Evolutionary conservation across 2,113 vertebrate species (phyloP).

Genomic region (Corvus moneduloides): DNA sequence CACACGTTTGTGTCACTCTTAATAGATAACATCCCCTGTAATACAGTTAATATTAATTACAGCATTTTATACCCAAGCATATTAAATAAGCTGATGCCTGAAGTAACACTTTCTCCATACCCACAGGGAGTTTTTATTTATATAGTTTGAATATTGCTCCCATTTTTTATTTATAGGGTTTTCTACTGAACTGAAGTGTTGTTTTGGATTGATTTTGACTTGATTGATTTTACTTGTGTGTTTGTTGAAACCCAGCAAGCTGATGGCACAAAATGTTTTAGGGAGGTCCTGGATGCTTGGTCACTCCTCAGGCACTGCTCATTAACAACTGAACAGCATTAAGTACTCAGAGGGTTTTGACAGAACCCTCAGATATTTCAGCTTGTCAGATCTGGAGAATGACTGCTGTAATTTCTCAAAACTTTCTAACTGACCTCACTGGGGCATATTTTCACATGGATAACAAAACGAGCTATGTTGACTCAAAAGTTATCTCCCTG

Average conservation of each 20-base stretch:
- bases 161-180: background rate
- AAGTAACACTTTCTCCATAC: background rate
- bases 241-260: background rate
- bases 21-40: background rate
- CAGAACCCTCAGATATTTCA: background rate
- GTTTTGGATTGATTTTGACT: background rate
- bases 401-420: background rate
- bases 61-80: background rate
- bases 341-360: background rate
- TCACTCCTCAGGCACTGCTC: background rate
- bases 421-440: background rate
- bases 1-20: background rate
- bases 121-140: background rate
- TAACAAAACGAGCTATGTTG: background rate
- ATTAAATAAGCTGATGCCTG: background rate
- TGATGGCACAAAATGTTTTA: background rate
- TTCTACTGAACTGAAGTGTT: background rate
- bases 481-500: background rate
- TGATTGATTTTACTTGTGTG: background rate
- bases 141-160: background rate
- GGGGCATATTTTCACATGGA: background rate
- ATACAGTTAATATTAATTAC: background rate
- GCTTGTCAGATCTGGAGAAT: background rate
- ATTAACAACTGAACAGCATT: background rate
- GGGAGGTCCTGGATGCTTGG: background rate